Base-by-base conservation (phyloP, 2,113 vertebrate genomes). In the Lichenostomus cassidix region DNA sequence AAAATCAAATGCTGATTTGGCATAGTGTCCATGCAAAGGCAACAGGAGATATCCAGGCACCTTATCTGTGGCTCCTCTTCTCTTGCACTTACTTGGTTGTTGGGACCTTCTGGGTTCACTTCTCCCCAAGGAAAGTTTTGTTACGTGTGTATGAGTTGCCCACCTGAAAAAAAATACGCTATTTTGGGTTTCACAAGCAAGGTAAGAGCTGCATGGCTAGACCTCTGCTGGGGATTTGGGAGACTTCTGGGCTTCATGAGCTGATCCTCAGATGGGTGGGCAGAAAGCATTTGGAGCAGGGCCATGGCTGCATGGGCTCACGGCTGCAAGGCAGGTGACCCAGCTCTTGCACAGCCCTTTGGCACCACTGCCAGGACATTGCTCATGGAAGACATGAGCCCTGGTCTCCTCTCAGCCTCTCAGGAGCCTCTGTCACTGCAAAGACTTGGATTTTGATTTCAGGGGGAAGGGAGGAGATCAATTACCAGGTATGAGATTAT, bases 241-340 rank as follows among this genome's bases (percentile, higher is more conserved):
- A 77, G 33, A 12, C 17, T 77, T 31, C 24, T 49, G 35, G 44
- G 23, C 25, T 63, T 81, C 21, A 5, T 9, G 17, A 60, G 49
- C 33, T 79, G 19, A 21, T 60, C 50, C 65, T 79, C 16, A 47
- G 29, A 5, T 0, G 2, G 16, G 23, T 52, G 24, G 50, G 20
- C 60, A 73, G 33, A 50, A 64, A 73, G 28, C 41, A 25, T 5
- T 2, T 46, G 44, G 44, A 46, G 24, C 24, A 65, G 39, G 31
- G 20, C 44, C 23, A 11, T 11, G 56, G 39, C 50, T 49, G 39
- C 1, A 1, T 14, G 33, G 62, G 7, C 25, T 64, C 44, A 25
- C 2, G 5, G 24, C 2, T 41, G 20, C 13, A 2, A 3, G 28
- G 17, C 65, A 47, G 27, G 46, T 1, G 12, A 37, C 14, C 28